These are phyloP conservation scores for Mormoops blainvillei DNA, from an alignment of 2,113 vertebrate species.

Conservation along the genomic window DNA sequence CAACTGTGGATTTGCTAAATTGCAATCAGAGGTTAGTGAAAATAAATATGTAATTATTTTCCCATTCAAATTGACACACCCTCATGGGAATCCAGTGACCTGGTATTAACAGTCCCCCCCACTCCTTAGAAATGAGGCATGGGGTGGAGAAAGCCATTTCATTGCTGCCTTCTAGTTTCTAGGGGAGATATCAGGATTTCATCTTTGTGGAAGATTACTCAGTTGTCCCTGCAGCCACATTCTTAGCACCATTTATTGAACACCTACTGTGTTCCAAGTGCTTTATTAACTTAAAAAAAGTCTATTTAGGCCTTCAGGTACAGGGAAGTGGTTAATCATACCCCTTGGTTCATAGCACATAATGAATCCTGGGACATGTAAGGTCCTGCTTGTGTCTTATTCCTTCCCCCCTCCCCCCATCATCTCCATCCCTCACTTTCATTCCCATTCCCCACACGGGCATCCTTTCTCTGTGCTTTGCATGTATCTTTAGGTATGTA, in stretches of 20 bases:
- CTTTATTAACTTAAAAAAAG: conserved; percentile 33
- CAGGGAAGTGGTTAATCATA: not conserved
- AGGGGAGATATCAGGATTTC: not conserved
- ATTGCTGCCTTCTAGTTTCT: conserved; percentile 19
- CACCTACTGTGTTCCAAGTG: conserved; percentile 18
- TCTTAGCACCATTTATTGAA: conserved; percentile 20
- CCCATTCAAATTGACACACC: not conserved
- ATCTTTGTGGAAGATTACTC: not conserved
- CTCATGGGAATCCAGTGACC: not conserved
- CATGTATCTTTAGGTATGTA: not conserved
- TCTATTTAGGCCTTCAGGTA: not conserved
- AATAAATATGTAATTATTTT: not conserved
- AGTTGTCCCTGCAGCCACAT: not conserved
- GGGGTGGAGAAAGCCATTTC: not conserved
- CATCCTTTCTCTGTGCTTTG: not conserved
- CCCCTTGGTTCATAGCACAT: not conserved
- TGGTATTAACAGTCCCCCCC: not conserved
- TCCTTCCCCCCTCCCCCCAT: too few species aligned
- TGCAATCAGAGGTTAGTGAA: conserved; percentile 10
- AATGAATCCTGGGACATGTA: not conserved
- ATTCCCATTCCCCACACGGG: not conserved
- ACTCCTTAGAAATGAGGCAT: not conserved
- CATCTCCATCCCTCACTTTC: not conserved
- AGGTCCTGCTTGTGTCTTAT: not conserved
- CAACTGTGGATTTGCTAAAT: not conserved